Conservation (phyloP, 1,140 invertebrate species). For the Drosophila albomicans region DNA sequence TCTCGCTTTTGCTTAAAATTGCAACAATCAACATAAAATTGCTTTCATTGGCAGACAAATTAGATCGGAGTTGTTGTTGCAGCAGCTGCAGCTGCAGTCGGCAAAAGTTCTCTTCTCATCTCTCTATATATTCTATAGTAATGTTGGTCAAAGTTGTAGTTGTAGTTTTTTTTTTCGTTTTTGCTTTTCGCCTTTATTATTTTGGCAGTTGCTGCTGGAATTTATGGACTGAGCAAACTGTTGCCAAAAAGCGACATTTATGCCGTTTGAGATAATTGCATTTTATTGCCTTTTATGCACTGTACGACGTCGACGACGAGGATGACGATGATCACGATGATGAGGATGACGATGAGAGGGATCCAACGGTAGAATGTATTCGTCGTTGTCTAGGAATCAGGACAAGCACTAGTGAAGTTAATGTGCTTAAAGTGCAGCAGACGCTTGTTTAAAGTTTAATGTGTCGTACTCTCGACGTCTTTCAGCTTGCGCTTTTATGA, state of each 20-base stretch:
- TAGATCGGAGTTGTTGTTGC: constrained; percentile 51
- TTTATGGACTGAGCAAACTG: constrained; percentile 72
- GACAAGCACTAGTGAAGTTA: constrained; percentile 56
- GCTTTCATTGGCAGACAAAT: constrained; percentile 71
- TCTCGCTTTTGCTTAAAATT: constrained; percentile 48
- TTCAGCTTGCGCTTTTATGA: constrained; percentile 63
- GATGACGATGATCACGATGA: background rate
- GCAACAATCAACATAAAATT: constrained; percentile 58
- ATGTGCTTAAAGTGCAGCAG: constrained; percentile 64
- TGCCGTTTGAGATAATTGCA: constrained; percentile 81
- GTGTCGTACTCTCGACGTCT: constrained; percentile 38
- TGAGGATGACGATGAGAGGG: constrained; percentile 2
- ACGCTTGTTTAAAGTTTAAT: constrained; percentile 66
- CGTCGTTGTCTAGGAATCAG: constrained; percentile 31
- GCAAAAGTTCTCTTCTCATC: constrained; percentile 8
- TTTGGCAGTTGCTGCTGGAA: constrained; percentile 64
- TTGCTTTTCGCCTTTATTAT: constrained; percentile 12
- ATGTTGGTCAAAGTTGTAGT: background rate
- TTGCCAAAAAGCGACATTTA: constrained; percentile 78
- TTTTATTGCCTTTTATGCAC: constrained; percentile 80
- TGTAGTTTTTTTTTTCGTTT: constrained; percentile 4
- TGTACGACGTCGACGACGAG: constrained; percentile 32
- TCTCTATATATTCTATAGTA: background rate
- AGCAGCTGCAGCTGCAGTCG: constrained; percentile 2
- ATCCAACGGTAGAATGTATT: constrained; percentile 21